A percentile compares a stretch with the other conserved stretches of the same genome.
Conservation (phyloP, 2,113 vertebrate genomes). For the Megalops atlanticus region DNA sequence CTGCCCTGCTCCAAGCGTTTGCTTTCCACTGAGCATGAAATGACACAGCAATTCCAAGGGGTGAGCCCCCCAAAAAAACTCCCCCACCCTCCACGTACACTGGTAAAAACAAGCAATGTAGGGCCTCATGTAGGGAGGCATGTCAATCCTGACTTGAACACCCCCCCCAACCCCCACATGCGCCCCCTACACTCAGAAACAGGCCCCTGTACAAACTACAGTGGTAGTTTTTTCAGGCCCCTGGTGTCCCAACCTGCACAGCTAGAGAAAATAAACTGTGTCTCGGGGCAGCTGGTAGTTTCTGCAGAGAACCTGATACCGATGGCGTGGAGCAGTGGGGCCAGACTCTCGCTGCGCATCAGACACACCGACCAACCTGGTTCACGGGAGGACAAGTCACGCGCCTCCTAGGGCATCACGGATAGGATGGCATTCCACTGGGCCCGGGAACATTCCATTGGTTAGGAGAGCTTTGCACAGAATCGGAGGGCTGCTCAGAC, state of each 20-base stretch:
- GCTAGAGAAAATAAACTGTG: background rate
- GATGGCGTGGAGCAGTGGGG: background rate
- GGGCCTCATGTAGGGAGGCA: background rate
- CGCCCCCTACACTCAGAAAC: no score
- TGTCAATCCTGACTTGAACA: background rate
- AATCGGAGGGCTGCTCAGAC: background rate
- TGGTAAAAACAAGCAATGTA: background rate
- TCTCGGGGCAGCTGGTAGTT: background rate
- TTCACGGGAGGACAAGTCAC: background rate
- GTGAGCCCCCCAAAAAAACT: background rate
- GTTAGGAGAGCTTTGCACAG: background rate
- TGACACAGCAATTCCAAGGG: background rate
- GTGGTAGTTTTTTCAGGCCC: background rate
- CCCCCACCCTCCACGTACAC: background rate
- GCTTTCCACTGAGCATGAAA: background rate
- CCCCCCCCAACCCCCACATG: background rate
- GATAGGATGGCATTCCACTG: background rate
- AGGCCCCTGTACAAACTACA: background rate
- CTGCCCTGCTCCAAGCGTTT: background rate
- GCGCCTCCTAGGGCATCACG: background rate
- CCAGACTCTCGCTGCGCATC: background rate
- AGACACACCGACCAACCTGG: background rate
- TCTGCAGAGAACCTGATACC: background rate
- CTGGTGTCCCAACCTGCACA: background rate
- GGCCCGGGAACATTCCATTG: background rate